Conservation (phyloP, 2,888 invertebrate species). For the Matsumyia berberina region DNA sequence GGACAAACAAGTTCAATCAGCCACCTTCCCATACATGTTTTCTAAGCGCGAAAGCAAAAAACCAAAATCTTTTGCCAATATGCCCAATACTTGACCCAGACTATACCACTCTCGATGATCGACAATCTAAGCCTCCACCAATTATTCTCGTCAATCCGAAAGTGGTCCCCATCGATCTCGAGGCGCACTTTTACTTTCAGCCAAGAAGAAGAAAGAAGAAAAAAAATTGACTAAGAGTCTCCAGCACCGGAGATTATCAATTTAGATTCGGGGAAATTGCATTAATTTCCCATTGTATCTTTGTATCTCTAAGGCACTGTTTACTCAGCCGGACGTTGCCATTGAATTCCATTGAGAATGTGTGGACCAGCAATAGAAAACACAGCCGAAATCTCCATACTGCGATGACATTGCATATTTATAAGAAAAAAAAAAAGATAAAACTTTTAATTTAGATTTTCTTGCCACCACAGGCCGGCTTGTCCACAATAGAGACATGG, state of each 20-base stretch:
- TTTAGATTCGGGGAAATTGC: slow-evolving; percentile 46
- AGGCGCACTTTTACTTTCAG: slow-evolving; percentile 66
- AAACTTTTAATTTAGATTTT: slow-evolving; percentile 1
- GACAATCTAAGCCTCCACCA: slow-evolving; percentile 2
- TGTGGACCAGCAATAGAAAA: slow-evolving; percentile 14
- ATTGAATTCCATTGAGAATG: slow-evolving; percentile 8
- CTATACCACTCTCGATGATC: slow-evolving; percentile 29
- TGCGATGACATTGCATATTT: slow-evolving; percentile 31
- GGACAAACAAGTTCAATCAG: background rate
- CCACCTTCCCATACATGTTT: background rate
- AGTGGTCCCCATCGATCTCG: slow-evolving; percentile 22
- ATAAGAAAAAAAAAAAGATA: too few relatives aligned
- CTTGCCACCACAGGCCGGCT: slow-evolving; percentile 24
- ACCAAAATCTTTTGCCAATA: slow-evolving; percentile 21
- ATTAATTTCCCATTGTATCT: slow-evolving; percentile 34
- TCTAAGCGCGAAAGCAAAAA: background rate
- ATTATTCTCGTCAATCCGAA: slow-evolving; percentile 42
- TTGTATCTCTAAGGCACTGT: background rate
- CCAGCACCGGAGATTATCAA: slow-evolving; percentile 44
- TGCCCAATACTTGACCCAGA: slow-evolving; percentile 27
- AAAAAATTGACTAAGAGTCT: slow-evolving; percentile 12
- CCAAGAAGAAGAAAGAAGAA: background rate
- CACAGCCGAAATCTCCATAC: slow-evolving; percentile 9
- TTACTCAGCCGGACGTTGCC: slow-evolving; percentile 42
- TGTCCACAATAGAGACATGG: background rate